Conservation (phyloP, 2,113 vertebrate genomes). For the Psophia crepitans region DNA sequence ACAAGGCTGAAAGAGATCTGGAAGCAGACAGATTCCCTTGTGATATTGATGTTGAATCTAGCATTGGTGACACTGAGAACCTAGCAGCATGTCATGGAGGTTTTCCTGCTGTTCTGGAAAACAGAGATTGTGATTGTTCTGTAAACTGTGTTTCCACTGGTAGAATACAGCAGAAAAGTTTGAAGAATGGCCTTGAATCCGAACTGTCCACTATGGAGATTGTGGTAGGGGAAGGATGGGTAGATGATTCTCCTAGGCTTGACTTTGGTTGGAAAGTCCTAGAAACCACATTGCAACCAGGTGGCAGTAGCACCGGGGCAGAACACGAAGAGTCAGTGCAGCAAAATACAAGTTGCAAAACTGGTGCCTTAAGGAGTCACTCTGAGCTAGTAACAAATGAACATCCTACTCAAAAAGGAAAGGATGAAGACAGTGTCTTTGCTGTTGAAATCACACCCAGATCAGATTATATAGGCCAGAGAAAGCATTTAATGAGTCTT, state of each 20-base stretch:
- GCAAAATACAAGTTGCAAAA: neutral
- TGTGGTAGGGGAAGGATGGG: neutral
- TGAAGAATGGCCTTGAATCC: neutral
- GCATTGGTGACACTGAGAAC: neutral
- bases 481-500: neutral
- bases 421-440: neutral
- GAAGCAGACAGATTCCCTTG: neutral
- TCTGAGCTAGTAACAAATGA: neutral
- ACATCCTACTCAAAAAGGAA: neutral
- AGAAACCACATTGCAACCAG: neutral
- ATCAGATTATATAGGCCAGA: neutral
- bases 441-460: neutral
- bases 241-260: neutral
- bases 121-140: neutral
- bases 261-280: neutral
- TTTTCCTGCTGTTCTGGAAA: slow-evolving; percentile 29
- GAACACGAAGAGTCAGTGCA: neutral
- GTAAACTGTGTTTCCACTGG: neutral
- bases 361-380: neutral
- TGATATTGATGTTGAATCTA: neutral
- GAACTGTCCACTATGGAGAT: neutral
- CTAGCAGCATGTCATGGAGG: neutral
- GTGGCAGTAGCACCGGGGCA: neutral
- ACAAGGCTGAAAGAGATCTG: neutral
- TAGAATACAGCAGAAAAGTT: neutral